A percentile compares a stretch with the other conserved stretches of the same genome.
Conservation (phyloP, 2,113 vertebrate genomes). For the Eulemur rufifrons region DNA sequence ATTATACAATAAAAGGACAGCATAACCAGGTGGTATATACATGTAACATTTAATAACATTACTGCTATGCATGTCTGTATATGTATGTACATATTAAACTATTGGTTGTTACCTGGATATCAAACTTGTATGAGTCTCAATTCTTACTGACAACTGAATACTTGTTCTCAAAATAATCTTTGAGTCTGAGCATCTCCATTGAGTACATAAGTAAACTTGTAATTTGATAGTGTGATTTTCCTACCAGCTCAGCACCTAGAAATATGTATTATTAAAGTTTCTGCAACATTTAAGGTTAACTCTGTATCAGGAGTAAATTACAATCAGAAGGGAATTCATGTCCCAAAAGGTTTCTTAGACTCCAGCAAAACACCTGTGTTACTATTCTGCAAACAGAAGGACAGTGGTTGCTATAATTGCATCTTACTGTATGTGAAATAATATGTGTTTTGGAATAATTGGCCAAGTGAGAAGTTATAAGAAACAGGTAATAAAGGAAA, state of each 20-base stretch:
- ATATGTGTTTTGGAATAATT: not conserved
- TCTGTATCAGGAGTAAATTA: slow-evolving; percentile 2
- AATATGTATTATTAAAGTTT: not conserved
- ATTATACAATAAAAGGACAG: not conserved
- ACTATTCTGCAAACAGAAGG: not conserved
- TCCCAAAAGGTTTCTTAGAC: slow-evolving; percentile 42
- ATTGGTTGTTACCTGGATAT: not conserved
- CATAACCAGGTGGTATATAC: not conserved
- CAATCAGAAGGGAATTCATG: slow-evolving; percentile 23
- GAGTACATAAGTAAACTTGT: not conserved
- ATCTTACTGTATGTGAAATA: not conserved
- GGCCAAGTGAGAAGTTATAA: not conserved
- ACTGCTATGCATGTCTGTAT: not conserved
- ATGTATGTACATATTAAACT: not conserved
- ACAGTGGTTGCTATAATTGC: not conserved
- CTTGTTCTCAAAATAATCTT: slow-evolving; percentile 14
- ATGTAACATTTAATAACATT: not conserved
- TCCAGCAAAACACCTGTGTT: slow-evolving; percentile 47
- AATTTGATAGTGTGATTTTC: not conserved
- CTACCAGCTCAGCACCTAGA: not conserved
- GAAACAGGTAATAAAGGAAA: not conserved
- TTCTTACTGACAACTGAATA: not conserved
- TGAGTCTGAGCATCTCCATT: not conserved
- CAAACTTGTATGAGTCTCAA: not conserved
- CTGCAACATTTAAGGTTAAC: slow-evolving; percentile 23